These are phyloP conservation scores for Steinernema carpocapsae DNA, from an alignment of 2,888 invertebrate genomes.

Conservation along the genomic window DNA sequence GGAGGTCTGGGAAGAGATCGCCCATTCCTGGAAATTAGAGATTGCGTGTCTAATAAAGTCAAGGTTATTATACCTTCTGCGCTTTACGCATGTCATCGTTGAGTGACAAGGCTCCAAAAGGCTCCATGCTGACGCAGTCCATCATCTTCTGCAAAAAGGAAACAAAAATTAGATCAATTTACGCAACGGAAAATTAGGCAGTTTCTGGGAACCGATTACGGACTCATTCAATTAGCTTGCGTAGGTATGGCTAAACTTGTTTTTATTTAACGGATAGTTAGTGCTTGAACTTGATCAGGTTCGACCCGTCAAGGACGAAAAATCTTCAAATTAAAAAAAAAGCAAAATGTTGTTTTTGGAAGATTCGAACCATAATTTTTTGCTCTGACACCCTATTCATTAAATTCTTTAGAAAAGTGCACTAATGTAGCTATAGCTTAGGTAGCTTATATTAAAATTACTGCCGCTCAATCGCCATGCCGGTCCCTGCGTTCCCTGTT, in stretches of 20 bases:
- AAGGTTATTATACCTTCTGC: conserved; percentile 4
- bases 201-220: neutral
- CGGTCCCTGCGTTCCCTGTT: no score
- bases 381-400: no score
- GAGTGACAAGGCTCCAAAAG: conserved; percentile 6
- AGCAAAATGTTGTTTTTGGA: neutral
- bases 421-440: neutral
- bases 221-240: neutral
- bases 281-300: neutral
- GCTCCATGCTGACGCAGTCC: conserved; percentile 17
- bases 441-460: neutral
- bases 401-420: no score
- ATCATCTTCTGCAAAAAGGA: conserved; percentile 30
- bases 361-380: no score
- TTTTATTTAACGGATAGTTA: neutral
- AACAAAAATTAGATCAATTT: conserved; percentile 7
- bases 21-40: conserved; percentile 20
- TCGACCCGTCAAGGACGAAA: neutral
- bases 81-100: conserved; percentile 23
- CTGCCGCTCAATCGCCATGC: no score
- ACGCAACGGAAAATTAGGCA: neutral
- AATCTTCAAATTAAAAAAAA: neutral
- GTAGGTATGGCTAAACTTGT: neutral
- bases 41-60: neutral
- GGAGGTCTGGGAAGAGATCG: neutral